A percentile compares a stretch with the other conserved stretches of the same genome.
Evolutionary conservation across 2,797 vertebrate genomes (phyloP).

Genomic region (Paedocypris micromegethes): DNA sequence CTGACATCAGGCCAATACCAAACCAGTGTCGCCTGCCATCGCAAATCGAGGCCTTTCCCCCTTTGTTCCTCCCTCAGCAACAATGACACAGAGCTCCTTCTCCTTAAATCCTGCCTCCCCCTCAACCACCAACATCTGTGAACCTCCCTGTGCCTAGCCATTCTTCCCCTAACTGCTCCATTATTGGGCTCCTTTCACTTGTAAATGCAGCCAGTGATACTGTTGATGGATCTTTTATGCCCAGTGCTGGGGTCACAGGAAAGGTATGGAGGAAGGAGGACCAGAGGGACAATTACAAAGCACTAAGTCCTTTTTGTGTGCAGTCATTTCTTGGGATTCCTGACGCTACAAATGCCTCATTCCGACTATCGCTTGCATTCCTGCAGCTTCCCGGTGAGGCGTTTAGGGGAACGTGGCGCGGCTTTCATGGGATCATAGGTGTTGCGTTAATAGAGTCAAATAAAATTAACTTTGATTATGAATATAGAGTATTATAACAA

Average conservation of each 20-base stretch:
- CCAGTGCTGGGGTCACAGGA: constrained; percentile 50
- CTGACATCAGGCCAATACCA: constrained; percentile 18
- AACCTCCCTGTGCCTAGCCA: constrained; percentile 74
- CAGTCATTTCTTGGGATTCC: constrained; percentile 46
- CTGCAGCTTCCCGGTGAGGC: constrained; percentile 30
- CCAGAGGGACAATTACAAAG: constrained; percentile 50
- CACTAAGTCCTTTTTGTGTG: constrained; percentile 52
- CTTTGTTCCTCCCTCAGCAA: constrained; percentile 73
- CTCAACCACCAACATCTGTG: constrained; percentile 82
- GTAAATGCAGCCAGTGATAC: constrained; percentile 74
- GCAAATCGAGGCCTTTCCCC: constrained; percentile 38
- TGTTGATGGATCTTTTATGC: constrained; percentile 57
- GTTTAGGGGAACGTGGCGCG: constrained; percentile 29
- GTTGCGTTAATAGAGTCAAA: not conserved
- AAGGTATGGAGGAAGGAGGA: constrained; percentile 51
- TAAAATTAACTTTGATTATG: too few species aligned
- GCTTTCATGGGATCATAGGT: constrained; percentile 2
- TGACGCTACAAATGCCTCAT: constrained; percentile 41
- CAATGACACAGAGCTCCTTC: constrained; percentile 74
- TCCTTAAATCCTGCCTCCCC: constrained; percentile 66
- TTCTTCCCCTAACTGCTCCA: constrained; percentile 84
- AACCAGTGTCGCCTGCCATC: constrained; percentile 20
- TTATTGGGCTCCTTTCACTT: constrained; percentile 81
- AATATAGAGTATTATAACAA: too few species aligned
- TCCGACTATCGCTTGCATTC: constrained; percentile 25